Evolutionary conservation across 2,797 vertebrate genomes (phyloP).

Genomic region (Premnoplex brunnescens): DNA sequence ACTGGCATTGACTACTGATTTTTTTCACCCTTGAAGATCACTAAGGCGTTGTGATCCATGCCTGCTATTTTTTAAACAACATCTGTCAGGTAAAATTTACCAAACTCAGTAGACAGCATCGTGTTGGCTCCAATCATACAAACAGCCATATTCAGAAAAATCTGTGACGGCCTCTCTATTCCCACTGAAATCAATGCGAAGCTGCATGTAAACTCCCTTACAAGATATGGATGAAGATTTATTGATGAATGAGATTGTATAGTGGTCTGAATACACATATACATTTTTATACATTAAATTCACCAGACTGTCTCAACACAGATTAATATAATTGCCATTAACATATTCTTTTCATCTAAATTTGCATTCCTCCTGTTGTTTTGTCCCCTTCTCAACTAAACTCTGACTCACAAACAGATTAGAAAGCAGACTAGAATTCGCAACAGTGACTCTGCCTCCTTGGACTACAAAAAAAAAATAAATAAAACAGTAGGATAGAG

Average conservation of each 20-base stretch:
- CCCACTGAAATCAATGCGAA: not conserved
- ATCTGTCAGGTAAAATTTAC: not conserved
- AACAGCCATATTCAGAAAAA: not conserved
- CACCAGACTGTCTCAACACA: not conserved
- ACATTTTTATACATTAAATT: not conserved
- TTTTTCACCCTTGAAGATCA: not conserved
- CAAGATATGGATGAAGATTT: not conserved
- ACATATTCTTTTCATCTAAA: not conserved
- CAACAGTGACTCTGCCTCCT: not conserved
- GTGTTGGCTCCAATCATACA: not conserved
- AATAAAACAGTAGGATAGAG: not conserved
- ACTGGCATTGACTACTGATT: not conserved
- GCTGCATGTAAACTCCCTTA: not conserved
- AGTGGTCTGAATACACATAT: not conserved
- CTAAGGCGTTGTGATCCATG: not conserved
- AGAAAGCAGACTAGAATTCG: conserved; percentile 6
- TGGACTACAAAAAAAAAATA: not conserved
- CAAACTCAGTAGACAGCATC: not conserved
- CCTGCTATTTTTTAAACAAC: not conserved
- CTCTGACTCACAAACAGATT: not conserved
- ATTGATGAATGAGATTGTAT: not conserved
- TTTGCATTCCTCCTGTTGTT: not conserved
- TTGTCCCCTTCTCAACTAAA: not conserved
- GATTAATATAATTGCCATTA: not conserved
- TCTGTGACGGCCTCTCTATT: rapidly evolving